Conservation (phyloP, 2,888 invertebrate genomes). For the Andrena trimmerana region DNA sequence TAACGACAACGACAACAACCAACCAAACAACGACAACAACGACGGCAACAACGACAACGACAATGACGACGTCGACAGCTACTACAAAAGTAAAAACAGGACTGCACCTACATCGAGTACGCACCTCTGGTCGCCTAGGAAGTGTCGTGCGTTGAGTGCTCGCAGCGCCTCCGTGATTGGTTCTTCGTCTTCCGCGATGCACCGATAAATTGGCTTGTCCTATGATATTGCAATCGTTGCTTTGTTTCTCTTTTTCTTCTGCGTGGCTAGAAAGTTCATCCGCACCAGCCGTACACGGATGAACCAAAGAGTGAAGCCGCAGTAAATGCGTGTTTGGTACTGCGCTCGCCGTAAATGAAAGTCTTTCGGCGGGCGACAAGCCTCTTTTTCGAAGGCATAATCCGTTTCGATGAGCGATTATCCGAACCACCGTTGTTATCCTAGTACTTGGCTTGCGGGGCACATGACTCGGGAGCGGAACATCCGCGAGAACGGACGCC, state of each 20-base stretch:
- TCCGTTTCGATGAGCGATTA: slow-evolving; percentile 23
- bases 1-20: no score
- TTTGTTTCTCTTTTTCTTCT: background rate
- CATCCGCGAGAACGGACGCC: slow-evolving; percentile 3
- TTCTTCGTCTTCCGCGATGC: slow-evolving; percentile 25
- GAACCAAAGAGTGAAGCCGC: background rate
- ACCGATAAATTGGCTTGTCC: slow-evolving; percentile 13
- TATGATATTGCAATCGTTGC: slow-evolving; percentile 18
- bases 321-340: background rate
- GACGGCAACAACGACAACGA: background rate
- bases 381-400: slow-evolving; percentile 28
- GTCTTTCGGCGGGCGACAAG: slow-evolving; percentile 23
- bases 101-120: slow-evolving; percentile 20
- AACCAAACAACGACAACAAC: no score
- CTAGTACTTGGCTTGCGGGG: background rate
- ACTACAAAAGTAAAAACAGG: background rate
- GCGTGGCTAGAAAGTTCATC: slow-evolving; percentile 17
- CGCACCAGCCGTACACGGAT: background rate
- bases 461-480: slow-evolving; percentile 1
- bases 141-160: slow-evolving; percentile 45
- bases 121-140: slow-evolving; percentile 41
- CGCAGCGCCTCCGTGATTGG: slow-evolving; percentile 63
- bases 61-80: background rate
- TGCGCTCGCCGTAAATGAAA: slow-evolving; percentile 23
- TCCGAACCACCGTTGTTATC: background rate